These are phyloP conservation scores for Ceyx margarethae DNA, from an alignment of 2,113 vertebrate genomes.

Conservation along the genomic window DNA sequence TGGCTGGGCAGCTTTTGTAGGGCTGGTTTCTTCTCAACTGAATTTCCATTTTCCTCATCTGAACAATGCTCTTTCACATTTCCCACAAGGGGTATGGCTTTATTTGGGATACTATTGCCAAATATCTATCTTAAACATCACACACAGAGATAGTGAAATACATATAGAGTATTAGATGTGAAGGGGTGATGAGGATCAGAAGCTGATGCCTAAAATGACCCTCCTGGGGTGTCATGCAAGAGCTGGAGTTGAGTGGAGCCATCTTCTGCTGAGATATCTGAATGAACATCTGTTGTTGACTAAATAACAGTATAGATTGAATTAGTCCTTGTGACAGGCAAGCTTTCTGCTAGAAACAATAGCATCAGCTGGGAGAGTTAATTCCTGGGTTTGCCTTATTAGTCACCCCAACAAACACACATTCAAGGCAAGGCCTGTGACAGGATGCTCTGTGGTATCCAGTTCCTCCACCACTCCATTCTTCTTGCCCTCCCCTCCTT, in stretches of 20 bases:
- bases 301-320: constrained; percentile 6
- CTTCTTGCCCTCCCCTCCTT: neutral
- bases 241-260: neutral
- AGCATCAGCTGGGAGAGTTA: constrained; percentile 28
- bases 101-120: constrained; percentile 19
- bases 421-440: neutral
- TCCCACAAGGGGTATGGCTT: constrained; percentile 7
- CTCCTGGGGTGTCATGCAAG: neutral
- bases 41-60: constrained; percentile 44
- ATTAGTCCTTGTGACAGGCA: neutral
- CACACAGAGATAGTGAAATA: neutral
- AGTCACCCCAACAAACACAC: neutral
- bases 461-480: neutral
- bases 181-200: neutral
- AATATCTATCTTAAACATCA: constrained; percentile 49
- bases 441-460: neutral
- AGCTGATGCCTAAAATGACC: neutral
- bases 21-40: neutral
- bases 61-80: constrained; percentile 21
- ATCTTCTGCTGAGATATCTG: neutral
- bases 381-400: neutral
- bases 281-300: constrained; percentile 2
- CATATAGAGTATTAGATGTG: neutral
- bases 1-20: constrained; percentile 5
- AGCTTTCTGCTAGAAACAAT: constrained; percentile 1